These are phyloP conservation scores for Phacellophora camtschatica DNA, from an alignment of 30 jellyfish, hydroid and myxozoan genomes.

Conservation along the genomic window DNA sequence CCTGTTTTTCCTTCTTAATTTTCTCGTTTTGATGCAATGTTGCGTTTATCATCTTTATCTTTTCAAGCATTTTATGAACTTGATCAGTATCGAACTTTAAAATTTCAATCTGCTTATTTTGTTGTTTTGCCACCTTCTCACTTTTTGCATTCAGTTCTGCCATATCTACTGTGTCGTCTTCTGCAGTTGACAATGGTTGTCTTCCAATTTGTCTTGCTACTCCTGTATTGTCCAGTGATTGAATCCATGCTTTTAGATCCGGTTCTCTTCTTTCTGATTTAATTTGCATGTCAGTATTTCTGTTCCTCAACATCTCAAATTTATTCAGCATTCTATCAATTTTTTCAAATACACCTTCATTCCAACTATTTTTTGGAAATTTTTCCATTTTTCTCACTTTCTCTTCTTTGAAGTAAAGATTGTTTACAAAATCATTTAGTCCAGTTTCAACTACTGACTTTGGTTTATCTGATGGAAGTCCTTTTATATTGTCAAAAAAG, in stretches of 20 bases:
- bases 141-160: background rate
- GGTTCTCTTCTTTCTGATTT: background rate
- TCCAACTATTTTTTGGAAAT: background rate
- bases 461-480: background rate
- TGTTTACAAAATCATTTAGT: background rate
- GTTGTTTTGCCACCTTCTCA: background rate
- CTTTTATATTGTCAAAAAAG: conserved; percentile 32
- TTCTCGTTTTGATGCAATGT: conserved; percentile 25
- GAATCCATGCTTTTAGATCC: background rate
- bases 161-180: conserved; percentile 8
- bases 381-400: background rate
- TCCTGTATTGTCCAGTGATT: background rate
- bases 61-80: conserved; percentile 49
- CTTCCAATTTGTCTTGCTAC: background rate
- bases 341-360: background rate
- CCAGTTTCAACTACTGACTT: background rate
- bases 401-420: background rate
- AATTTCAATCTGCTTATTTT: background rate
- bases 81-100: too few species aligned
- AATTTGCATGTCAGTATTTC: background rate
- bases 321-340: background rate
- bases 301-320: background rate
- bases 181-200: conserved; percentile 23
- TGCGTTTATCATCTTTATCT: conserved; percentile 20
- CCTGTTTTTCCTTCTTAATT: background rate